Evolutionary conservation across 1,140 invertebrate genomes (phyloP).

Genomic region (Cotesia typhae): DNA sequence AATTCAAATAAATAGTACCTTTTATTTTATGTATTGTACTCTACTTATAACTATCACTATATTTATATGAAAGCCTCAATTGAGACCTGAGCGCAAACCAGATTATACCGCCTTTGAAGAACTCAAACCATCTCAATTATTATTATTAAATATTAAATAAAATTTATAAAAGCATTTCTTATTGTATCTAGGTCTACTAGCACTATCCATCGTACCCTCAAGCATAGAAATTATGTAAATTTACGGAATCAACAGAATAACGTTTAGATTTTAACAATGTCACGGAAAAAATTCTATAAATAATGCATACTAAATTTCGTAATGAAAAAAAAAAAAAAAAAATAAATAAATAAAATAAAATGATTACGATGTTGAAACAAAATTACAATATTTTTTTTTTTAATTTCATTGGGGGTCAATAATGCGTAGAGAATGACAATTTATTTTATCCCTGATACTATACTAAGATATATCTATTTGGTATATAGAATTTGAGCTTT

Average conservation of each 20-base stretch:
- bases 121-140: conserved; percentile 20
- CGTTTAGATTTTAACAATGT: too few species aligned
- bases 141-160: background rate
- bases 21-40: too few species aligned
- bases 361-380: background rate
- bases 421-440: conserved; percentile 3
- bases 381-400: background rate
- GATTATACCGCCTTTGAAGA: conserved; percentile 33
- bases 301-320: too few species aligned
- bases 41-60: too few species aligned
- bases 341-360: background rate
- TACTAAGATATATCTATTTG: background rate
- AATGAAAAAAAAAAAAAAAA: background rate
- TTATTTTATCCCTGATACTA: background rate
- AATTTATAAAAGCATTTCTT: too few species aligned
- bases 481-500: background rate
- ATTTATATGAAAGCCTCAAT: conserved; percentile 29
- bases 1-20: conserved; percentile 16
- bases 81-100: conserved; percentile 21
- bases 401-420: background rate
- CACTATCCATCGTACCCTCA: too few species aligned
- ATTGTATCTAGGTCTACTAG: too few species aligned
- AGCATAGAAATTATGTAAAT: too few species aligned
- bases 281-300: too few species aligned
- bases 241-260: too few species aligned